Base-by-base conservation (phyloP, 2,113 vertebrate species). In the Planiliza haematocheilus region DNA sequence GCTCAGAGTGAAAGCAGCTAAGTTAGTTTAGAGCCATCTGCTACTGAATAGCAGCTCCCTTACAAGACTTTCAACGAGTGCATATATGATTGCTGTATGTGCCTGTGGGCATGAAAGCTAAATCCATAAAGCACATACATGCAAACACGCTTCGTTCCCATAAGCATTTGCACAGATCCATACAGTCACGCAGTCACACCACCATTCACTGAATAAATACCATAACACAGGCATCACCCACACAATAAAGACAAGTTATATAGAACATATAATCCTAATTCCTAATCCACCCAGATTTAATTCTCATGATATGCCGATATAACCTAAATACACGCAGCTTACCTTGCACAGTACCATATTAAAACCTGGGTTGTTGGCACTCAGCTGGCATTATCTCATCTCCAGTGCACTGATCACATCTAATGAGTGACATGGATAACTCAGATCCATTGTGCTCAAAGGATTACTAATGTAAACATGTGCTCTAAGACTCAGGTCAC, bases 351-450 rank as follows among this genome's bases (percentile, higher is more conserved):
- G 42, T 86, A 79, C 74, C 52, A 45, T 39, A 67, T 84, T 84
- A 83, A 84, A 87, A 70, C 36, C 60, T 51, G 68, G 70, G 42
- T 51, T 83, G 61, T 70, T 83, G 83, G 37, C 81, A 78, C 60
- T 86, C 86, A 64, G 85, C 52, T 62, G 68, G 85, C 71, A 80
- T 91, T 82, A 87, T 85, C 81, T 74, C 70, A 65, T 86, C 48
- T 60, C 21, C 41, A 60, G 57, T 17, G 77, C 79, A 78, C 68
- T 82, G 57, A 70, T 64, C 76, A 80, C 67, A 50, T 83, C 76
- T 70, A 58, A 81, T 73, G 83, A 81, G 77, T 70, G 77, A 85
- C 73, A 81, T 34, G 58, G 76, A 67, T 75, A 60, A 79, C 46
- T 70, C 57, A 58, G 66, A 77, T 74, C 74, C 66, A 83, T 86